Evolutionary conservation across 2,797 vertebrate genomes (phyloP).

Genomic region (Valencia hispanica): DNA sequence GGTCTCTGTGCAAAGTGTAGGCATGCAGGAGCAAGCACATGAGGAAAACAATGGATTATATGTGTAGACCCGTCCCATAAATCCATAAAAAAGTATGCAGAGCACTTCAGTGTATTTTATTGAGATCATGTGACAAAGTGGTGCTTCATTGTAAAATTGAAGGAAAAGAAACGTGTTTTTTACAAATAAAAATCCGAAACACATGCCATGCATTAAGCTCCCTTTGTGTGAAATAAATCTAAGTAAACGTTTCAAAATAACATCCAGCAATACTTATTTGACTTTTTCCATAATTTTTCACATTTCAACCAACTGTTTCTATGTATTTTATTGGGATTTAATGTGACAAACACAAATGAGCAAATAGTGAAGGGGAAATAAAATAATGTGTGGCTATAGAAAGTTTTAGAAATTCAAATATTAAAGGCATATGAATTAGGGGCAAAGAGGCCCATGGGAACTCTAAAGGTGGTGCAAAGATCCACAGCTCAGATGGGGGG

Average conservation of each 20-base stretch:
- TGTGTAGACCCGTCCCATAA: not conserved
- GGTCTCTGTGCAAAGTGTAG: constrained; percentile 49
- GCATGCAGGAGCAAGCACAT: constrained; percentile 24
- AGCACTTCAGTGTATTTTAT: not conserved
- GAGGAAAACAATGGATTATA: constrained; percentile 13
- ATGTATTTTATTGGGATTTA: too few relatives aligned
- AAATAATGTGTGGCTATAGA: too few relatives aligned
- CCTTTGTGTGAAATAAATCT: too few relatives aligned
- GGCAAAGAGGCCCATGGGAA: not conserved
- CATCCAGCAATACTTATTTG: too few relatives aligned
- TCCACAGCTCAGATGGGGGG: not conserved
- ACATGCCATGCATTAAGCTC: too few relatives aligned
- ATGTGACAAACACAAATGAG: too few relatives aligned
- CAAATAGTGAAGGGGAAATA: too few relatives aligned
- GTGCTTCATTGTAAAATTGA: not conserved
- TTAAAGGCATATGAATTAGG: not conserved
- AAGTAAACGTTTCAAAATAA: too few relatives aligned
- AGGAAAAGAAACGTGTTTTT: not conserved
- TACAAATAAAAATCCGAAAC: not conserved
- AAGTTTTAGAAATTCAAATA: too few relatives aligned
- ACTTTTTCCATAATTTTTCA: too few relatives aligned
- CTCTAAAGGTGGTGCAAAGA: not conserved
- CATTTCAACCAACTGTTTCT: too few relatives aligned
- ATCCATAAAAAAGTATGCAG: not conserved
- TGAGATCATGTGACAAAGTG: not conserved